Percentiles rank a stretch among this genome's conserved stretches.
Evolutionary conservation across 2,888 invertebrate genomes (phyloP).

Genomic region (Malachius bipustulatus): DNA sequence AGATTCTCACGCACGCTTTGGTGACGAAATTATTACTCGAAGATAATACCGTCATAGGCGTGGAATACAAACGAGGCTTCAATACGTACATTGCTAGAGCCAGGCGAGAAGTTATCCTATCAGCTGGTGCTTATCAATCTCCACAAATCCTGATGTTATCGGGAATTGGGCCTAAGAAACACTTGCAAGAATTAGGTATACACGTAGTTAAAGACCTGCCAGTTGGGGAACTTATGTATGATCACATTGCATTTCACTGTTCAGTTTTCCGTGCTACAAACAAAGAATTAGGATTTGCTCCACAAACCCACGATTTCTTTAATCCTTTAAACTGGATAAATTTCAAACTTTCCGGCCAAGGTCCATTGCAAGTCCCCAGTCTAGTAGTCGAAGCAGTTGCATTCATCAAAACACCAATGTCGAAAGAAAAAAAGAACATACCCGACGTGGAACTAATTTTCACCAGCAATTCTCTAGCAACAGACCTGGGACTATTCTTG

Average conservation of each 20-base stretch:
- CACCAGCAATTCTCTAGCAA: slow-evolving; percentile 19
- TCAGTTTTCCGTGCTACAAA: slow-evolving; percentile 21
- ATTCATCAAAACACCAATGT: slow-evolving; percentile 44
- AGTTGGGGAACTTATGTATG: slow-evolving; percentile 51
- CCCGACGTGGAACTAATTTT: slow-evolving; percentile 57
- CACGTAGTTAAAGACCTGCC: slow-evolving; percentile 49
- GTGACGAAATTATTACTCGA: slow-evolving; percentile 59
- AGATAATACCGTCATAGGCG: slow-evolving; percentile 48
- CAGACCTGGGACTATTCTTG: too few relatives aligned
- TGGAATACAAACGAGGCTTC: slow-evolving; percentile 58
- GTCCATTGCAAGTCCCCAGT: too few relatives aligned
- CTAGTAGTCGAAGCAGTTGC: slow-evolving; percentile 44
- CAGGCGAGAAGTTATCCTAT: slow-evolving; percentile 67
- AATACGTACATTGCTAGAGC: slow-evolving; percentile 52
- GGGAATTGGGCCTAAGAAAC: slow-evolving; percentile 53
- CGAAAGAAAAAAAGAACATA: slow-evolving; percentile 38
- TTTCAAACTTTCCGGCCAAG: too few relatives aligned
- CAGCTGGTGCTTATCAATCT: slow-evolving; percentile 81
- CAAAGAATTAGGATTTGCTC: too few relatives aligned
- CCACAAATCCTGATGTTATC: slow-evolving; percentile 89
- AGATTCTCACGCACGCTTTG: slow-evolving; percentile 66
- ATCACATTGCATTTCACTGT: slow-evolving; percentile 44
- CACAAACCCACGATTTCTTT: too few relatives aligned
- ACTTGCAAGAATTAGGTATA: slow-evolving; percentile 42
- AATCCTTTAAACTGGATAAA: too few relatives aligned